Conservation (phyloP, 2,113 vertebrate genomes). For the Trachemys scripta region DNA sequence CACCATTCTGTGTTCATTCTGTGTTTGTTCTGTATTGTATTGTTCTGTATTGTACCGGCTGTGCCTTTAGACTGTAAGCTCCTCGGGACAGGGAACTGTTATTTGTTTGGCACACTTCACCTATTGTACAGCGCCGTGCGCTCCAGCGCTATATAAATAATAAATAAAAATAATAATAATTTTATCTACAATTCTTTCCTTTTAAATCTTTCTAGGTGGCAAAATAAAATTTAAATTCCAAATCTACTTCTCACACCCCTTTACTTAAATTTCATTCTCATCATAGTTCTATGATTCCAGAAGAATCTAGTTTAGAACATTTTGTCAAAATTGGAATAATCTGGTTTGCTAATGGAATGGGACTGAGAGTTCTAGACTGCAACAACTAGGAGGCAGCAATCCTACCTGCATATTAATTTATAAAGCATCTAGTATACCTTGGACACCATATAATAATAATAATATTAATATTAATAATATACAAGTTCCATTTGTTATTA, state of each 20-base stretch:
- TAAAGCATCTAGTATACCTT: conserved; percentile 5
- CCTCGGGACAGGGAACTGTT: conserved; percentile 74
- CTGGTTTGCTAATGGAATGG: neutral
- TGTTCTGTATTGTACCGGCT: conserved; percentile 71
- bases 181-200: conserved; percentile 22
- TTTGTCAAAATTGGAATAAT: neutral
- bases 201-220: neutral
- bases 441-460: neutral
- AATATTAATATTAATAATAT: neutral
- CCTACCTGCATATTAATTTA: neutral
- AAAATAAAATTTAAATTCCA: neutral
- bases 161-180: conserved; percentile 63
- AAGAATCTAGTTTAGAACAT: conserved; percentile 5
- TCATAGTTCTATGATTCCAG: conserved; percentile 26
- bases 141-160: conserved; percentile 75
- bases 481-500: conserved; percentile 38
- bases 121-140: conserved; percentile 68
- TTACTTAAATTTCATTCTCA: neutral
- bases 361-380: neutral
- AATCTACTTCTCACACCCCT: neutral
- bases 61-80: conserved; percentile 74
- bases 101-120: conserved; percentile 73
- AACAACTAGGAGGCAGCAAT: neutral
- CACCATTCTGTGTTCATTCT: conserved; percentile 74
- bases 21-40: conserved; percentile 74